Evolutionary conservation across 2,797 vertebrate species (phyloP).

Genomic region (Danio tinwini): DNA sequence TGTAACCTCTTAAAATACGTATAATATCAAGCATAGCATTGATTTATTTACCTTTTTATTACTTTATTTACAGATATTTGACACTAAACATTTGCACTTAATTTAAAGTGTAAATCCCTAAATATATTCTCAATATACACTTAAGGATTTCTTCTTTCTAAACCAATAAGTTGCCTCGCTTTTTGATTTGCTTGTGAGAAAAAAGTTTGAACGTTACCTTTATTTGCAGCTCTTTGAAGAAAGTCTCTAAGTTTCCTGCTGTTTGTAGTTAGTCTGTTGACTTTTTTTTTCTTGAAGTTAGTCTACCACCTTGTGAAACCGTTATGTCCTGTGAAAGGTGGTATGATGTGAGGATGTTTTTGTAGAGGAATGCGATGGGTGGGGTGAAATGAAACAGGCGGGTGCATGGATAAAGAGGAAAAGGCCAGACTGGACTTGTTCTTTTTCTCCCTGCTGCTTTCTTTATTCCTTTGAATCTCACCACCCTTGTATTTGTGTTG

Average conservation of each 20-base stretch:
- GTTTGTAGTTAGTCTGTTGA: background rate
- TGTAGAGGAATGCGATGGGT: slow-evolving; percentile 45
- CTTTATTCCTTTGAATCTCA: background rate
- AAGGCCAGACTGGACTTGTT: slow-evolving; percentile 47
- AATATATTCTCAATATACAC: too few relatives aligned
- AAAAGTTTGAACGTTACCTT: slow-evolving; percentile 18
- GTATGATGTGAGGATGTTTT: slow-evolving; percentile 25
- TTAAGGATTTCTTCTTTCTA: background rate
- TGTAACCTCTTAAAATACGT: background rate
- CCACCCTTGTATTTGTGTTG: background rate
- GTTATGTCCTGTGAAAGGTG: slow-evolving; percentile 8
- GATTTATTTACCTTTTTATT: background rate
- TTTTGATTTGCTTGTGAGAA: background rate
- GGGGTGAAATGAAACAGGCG: slow-evolving; percentile 23
- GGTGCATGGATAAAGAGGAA: slow-evolving; percentile 11
- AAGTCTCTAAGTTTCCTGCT: slow-evolving; percentile 5
- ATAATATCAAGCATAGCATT: background rate
- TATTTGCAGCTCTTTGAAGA: background rate
- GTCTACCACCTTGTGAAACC: background rate
- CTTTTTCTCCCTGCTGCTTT: background rate
- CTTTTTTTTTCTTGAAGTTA: background rate
- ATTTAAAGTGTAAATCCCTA: background rate
- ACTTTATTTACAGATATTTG: background rate
- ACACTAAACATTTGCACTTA: background rate
- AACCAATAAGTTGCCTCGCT: background rate